phyloP scores from a whole-genome alignment of 2,797 vertebrate genomes.

The Eulemur mongoz region DNA sequence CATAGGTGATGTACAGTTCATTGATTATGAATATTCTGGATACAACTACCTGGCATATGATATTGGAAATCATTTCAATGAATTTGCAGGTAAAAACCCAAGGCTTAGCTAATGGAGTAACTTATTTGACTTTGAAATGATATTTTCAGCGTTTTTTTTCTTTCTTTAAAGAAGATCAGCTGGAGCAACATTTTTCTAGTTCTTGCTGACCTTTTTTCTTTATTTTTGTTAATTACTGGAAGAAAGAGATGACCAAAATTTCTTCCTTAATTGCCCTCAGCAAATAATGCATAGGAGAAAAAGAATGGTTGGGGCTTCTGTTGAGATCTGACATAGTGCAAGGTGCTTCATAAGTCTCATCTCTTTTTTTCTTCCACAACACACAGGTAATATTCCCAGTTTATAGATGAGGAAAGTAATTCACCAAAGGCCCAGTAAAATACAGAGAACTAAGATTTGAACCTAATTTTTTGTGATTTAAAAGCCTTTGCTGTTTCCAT shows the following conservation, averaged over 20 bases:
- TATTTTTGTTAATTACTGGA: not conserved
- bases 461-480: not conserved
- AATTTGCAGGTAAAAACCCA: conserved; percentile 94
- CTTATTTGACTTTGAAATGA: not conserved
- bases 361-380: not conserved
- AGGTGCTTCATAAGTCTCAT: not conserved
- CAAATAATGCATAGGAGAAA: not conserved
- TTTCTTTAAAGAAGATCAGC: not conserved
- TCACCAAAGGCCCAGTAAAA: not conserved
- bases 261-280: not conserved
- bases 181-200: not conserved
- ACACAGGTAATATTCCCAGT: not conserved
- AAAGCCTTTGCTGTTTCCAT: not conserved
- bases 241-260: not conserved
- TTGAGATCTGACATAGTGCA: not conserved
- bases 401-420: not conserved
- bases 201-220: not conserved
- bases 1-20: conserved; percentile 96
- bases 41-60: conserved; percentile 99
- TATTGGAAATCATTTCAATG: conserved; percentile 99
- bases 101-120: not conserved
- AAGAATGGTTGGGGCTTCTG: not conserved
- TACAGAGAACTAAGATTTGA: conserved; percentile 4
- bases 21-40: conserved; percentile 99
- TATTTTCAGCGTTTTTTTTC: not conserved